Evolutionary conservation across 2,888 invertebrate species (phyloP).

Genomic region (Deroplatys truncata): DNA sequence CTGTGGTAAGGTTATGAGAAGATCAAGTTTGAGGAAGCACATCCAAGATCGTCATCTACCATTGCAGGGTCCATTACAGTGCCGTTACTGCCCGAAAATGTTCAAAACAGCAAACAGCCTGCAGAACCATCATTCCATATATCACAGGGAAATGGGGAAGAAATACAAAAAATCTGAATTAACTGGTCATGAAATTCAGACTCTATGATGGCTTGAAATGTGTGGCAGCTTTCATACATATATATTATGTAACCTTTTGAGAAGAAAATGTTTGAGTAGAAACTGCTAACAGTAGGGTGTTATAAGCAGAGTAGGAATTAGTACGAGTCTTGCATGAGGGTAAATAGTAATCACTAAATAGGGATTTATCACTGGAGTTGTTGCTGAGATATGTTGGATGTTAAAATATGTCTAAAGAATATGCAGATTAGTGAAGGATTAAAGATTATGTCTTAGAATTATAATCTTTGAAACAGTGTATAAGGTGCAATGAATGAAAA

Average conservation of each 20-base stretch:
- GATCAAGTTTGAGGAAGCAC: constrained; percentile 30
- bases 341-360: neutral
- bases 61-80: constrained; percentile 18
- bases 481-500: too few species aligned
- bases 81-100: constrained; percentile 19
- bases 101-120: constrained; percentile 26
- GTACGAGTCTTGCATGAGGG: neutral
- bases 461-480: too few species aligned
- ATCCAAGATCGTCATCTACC: constrained; percentile 29
- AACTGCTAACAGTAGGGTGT: neutral
- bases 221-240: neutral
- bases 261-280: neutral
- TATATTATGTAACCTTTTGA: neutral
- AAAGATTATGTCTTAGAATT: too few species aligned
- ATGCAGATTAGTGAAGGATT: too few species aligned
- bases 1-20: constrained; percentile 31
- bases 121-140: constrained; percentile 25
- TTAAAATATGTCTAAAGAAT: neutral
- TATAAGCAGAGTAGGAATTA: neutral
- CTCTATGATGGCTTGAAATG: neutral
- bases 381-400: neutral
- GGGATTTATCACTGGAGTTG: neutral
- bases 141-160: constrained; percentile 16
- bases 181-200: neutral
- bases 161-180: neutral